A percentile compares a stretch with the other conserved stretches of the same genome.
These are phyloP conservation scores for Spilosoma lubricipeda DNA, from an alignment of 2,888 invertebrate species.

Conservation along the genomic window DNA sequence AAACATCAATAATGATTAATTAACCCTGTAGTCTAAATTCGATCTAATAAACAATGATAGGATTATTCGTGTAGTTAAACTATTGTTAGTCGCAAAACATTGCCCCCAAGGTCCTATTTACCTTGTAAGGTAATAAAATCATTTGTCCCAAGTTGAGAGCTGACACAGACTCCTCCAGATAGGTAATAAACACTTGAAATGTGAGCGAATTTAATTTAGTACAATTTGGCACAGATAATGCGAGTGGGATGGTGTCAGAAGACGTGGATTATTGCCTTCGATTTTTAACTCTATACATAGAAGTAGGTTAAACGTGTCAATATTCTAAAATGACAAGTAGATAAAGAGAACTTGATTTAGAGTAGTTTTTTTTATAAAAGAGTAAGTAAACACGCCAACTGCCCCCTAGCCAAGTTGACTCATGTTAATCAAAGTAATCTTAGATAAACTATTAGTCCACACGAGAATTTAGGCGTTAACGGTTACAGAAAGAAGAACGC, in stretches of 20 bases:
- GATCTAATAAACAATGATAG: neutral
- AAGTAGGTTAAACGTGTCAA: neutral
- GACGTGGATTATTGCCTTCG: conserved; percentile 11
- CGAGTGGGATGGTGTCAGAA: neutral
- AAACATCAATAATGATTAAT: no score
- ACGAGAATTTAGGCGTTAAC: no score
- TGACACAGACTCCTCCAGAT: neutral
- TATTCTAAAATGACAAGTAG: neutral
- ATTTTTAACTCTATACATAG: neutral
- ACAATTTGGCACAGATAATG: neutral
- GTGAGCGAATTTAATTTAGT: conserved; percentile 1
- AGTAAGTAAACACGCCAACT: no score
- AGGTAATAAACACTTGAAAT: neutral
- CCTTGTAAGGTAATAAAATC: conserved; percentile 1
- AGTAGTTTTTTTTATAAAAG: no score
- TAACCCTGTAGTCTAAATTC: neutral
- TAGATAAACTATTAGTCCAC: no score
- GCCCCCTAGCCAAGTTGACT: no score
- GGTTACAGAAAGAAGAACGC: no score
- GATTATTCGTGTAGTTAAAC: neutral
- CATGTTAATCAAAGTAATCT: no score
- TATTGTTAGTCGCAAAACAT: neutral
- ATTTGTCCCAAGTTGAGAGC: neutral
- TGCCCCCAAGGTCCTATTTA: neutral
- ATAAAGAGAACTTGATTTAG: no score